Base-by-base conservation (phyloP, 2,888 invertebrate species). In the Liodrosophila aerea region DNA sequence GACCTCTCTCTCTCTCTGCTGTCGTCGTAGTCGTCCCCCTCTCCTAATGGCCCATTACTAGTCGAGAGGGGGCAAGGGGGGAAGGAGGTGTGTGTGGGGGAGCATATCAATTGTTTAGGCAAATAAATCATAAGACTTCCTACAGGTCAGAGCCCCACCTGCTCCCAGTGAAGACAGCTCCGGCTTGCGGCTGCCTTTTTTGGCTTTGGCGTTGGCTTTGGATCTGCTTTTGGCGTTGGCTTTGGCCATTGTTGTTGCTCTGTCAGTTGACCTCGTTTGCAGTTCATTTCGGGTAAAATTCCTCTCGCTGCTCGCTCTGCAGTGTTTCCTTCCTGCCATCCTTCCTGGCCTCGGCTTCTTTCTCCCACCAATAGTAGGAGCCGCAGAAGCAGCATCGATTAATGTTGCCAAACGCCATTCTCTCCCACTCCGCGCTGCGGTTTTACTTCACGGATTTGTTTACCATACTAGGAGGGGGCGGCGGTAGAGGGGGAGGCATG, bases 61-160 rank as follows among this genome's bases (percentile, higher is more conserved):
- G 15, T n/a, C n/a, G n/a, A n/a, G n/a, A n/a, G n/a, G n/a, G n/a
- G n/a, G n/a, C n/a, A n/a, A n/a, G n/a, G n/a, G n/a, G n/a, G n/a
- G n/a, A n/a, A n/a, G n/a, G n/a, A n/a, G n/a, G n/a, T n/a, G n/a
- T n/a, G n/a, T n/a, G n/a, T 15, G 7, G 33, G 5, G 37, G 49
- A 46, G 41, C 56, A 69, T 78, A 76, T 80, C 66, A 78, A 78
- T 78, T 82, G 76, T 61, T 75, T 56, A 56, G 58, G 56, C 66
- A 83, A 83, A 80, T 80, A 80, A 80, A 83, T 80, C 83, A 76
- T 67, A 72, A 58, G 64, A 78, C 73, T 78, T 85, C 76, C 64
- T 54, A 43, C 64, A 63, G 52, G 40, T 33, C 57, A 44, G 50
- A 33, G 49, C 22, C 50, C n/a, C 31, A 44, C 44, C 67, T 40